Percentiles rank a stretch among this genome's conserved stretches.
Evolutionary conservation across 2,113 vertebrate species (phyloP).

Genomic region (Cochlearius cochlearius): DNA sequence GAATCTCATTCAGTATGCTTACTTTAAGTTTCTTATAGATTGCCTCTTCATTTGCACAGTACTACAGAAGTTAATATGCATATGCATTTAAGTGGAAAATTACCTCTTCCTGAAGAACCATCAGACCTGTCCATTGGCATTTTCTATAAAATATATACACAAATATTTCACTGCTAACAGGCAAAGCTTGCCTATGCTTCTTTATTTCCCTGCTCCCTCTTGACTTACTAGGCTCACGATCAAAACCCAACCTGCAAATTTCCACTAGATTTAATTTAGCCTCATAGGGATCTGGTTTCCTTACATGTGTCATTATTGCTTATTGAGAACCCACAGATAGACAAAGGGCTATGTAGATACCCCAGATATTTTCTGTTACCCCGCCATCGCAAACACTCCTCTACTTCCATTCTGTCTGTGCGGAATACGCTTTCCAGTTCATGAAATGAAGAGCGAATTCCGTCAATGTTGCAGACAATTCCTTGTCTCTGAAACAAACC

Average conservation of each 20-base stretch:
- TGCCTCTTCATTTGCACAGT: slow-evolving; percentile 19
- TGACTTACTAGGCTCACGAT: not conserved
- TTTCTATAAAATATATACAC: not conserved
- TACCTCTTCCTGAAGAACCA: slow-evolving; percentile 35
- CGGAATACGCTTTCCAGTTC: not conserved
- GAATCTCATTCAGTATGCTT: slow-evolving; percentile 13
- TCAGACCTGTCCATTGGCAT: slow-evolving; percentile 25
- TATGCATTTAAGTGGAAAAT: slow-evolving; percentile 64
- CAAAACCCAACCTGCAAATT: not conserved
- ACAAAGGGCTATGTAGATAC: not conserved
- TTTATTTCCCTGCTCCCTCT: not conserved
- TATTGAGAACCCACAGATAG: not conserved
- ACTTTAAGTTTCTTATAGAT: not conserved
- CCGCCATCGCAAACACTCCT: not conserved
- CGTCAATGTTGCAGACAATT: not conserved
- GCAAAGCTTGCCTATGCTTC: not conserved
- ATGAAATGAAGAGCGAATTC: not conserved
- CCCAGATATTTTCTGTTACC: not conserved
- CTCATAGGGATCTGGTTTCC: not conserved
- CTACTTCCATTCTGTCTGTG: not conserved
- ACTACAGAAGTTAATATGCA: slow-evolving; percentile 39
- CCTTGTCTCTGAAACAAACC: not conserved
- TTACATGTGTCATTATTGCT: not conserved
- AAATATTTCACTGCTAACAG: not conserved
- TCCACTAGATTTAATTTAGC: not conserved